A percentile compares a stretch with the other conserved stretches of the same genome.
phyloP scores from a whole-genome alignment of 2,113 vertebrate genomes.

The Trematomus loennbergii region DNA sequence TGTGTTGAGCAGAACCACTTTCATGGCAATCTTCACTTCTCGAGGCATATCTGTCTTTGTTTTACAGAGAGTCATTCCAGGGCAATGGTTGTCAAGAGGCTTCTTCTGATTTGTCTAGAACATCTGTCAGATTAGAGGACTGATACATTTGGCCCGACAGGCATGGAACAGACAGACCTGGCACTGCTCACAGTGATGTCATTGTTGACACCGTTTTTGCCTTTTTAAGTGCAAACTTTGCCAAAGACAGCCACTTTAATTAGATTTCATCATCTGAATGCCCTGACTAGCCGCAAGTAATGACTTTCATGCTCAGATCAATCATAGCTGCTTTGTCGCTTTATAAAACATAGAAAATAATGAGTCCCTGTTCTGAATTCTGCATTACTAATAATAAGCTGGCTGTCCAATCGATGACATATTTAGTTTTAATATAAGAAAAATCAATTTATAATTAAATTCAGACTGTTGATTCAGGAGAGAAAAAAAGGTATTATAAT shows the following conservation, averaged over 20 bases:
- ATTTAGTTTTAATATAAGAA: constrained; percentile 22
- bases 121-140: constrained; percentile 44
- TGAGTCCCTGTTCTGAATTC: constrained; percentile 26
- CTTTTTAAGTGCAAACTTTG: neutral
- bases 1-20: neutral
- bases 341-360: constrained; percentile 28
- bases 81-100: constrained; percentile 19
- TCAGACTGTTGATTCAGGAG: neutral
- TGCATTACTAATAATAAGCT: constrained; percentile 19
- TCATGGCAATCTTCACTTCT: neutral
- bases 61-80: constrained; percentile 4
- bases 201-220: constrained; percentile 12
- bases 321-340: constrained; percentile 27
- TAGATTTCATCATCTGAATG: constrained; percentile 52
- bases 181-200: neutral
- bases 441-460: constrained; percentile 47
- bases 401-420: constrained; percentile 13
- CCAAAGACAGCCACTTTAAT: constrained; percentile 51
- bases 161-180: constrained; percentile 24
- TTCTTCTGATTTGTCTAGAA: neutral
- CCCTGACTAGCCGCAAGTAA: constrained; percentile 28
- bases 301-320: constrained; percentile 45
- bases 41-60: neutral
- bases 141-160: constrained; percentile 35
- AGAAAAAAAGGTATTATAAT: neutral